A percentile compares a stretch with the other conserved stretches of the same genome.
Conservation (phyloP, 2,888 invertebrate genomes). For the Gortyna flavago region DNA sequence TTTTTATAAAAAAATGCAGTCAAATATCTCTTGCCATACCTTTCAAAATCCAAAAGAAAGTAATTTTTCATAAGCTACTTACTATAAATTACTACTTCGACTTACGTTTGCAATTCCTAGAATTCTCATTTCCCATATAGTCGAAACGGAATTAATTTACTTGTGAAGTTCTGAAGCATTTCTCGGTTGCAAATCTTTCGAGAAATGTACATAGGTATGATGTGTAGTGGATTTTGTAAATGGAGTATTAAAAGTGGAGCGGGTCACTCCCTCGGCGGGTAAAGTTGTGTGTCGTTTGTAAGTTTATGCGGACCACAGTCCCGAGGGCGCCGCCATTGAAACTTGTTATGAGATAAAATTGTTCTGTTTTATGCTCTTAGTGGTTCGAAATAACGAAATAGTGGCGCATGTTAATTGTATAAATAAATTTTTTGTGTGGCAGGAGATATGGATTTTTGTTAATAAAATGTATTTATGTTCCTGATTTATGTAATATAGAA, state of each 20-base stretch:
- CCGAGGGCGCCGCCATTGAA: constrained; percentile 76
- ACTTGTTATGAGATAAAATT: constrained; percentile 79
- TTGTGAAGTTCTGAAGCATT: constrained; percentile 39
- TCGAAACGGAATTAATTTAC: constrained; percentile 43
- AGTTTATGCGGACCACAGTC: constrained; percentile 74
- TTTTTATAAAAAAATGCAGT: neutral
- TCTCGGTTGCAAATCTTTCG: constrained; percentile 31
- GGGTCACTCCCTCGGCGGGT: constrained; percentile 66
- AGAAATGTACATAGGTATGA: constrained; percentile 24
- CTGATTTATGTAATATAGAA: neutral
- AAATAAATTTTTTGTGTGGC: constrained; percentile 36
- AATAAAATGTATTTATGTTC: too few relatives aligned
- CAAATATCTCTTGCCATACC: neutral
- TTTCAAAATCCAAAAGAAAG: neutral
- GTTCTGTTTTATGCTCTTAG: constrained; percentile 73
- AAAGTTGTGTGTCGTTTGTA: constrained; percentile 73
- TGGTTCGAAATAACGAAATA: constrained; percentile 68
- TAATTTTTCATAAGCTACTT: constrained; percentile 19
- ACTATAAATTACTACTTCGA: constrained; percentile 27
- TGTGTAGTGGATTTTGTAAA: constrained; percentile 53
- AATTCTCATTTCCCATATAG: constrained; percentile 41
- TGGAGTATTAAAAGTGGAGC: constrained; percentile 62
- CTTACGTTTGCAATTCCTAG: constrained; percentile 32
- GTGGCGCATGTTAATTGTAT: constrained; percentile 38
- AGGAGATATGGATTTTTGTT: neutral